Percentiles rank a stretch among this genome's conserved stretches.
These are phyloP conservation scores for Triops cancriformis DNA, from an alignment of 1,140 invertebrate genomes.

Conservation along the genomic window DNA sequence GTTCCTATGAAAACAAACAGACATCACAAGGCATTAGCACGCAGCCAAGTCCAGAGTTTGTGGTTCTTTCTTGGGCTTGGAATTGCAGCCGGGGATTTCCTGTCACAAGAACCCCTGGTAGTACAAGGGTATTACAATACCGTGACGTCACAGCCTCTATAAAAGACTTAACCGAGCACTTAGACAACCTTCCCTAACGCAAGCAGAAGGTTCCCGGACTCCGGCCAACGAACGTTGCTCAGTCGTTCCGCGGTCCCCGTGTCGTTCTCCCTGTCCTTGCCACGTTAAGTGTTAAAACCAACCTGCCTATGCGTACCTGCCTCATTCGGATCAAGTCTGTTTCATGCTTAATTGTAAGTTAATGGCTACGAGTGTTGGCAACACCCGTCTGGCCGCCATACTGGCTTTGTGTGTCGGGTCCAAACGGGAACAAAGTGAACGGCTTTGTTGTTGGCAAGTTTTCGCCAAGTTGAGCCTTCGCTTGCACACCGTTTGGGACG, in stretches of 20 bases:
- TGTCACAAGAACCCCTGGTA: not conserved
- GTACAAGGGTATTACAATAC: not conserved
- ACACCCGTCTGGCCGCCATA: not conserved
- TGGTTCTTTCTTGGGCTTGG: not conserved
- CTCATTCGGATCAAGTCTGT: too few relatives aligned
- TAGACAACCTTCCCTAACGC: not conserved
- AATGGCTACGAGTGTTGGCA: not conserved
- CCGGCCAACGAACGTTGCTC: not conserved
- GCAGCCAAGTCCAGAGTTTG: not conserved
- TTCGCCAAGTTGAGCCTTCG: not conserved
- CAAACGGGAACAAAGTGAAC: not conserved
- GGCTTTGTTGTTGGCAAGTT: not conserved
- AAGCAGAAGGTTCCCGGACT: not conserved
- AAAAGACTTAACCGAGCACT: not conserved
- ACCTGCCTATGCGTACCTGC: not conserved
- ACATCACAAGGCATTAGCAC: not conserved
- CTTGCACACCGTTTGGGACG: not conserved
- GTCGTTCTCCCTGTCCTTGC: not conserved
- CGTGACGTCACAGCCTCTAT: not conserved
- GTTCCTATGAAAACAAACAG: not conserved
- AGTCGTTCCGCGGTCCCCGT: not conserved
- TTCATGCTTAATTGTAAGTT: not conserved
- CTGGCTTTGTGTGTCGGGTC: not conserved
- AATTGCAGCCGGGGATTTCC: not conserved
- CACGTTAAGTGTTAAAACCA: not conserved